Percentiles rank a stretch among this genome's conserved stretches.
phyloP scores from a whole-genome alignment of 2,888 invertebrate genomes.

The Tinea trinotella region DNA sequence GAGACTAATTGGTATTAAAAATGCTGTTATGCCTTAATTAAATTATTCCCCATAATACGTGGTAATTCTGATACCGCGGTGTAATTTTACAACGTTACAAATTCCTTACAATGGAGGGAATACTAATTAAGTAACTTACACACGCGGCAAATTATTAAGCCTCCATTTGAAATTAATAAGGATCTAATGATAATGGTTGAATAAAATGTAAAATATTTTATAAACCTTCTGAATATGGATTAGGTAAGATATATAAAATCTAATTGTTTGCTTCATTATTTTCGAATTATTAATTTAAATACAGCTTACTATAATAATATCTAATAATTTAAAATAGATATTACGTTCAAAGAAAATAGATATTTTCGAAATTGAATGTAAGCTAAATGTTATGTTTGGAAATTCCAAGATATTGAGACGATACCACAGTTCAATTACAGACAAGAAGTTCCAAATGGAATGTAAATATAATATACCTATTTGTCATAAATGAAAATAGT shows the following conservation, averaged over 20 bases:
- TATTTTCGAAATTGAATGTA: too few relatives aligned
- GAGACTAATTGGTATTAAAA: slow-evolving; percentile 69
- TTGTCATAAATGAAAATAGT: slow-evolving; percentile 53
- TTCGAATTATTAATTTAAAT: too few relatives aligned
- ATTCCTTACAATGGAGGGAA: slow-evolving; percentile 62
- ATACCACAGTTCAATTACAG: too few relatives aligned
- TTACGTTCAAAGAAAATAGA: too few relatives aligned
- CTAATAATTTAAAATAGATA: too few relatives aligned
- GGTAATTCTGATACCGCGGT: slow-evolving; percentile 50
- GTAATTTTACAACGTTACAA: slow-evolving; percentile 59
- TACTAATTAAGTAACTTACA: slow-evolving; percentile 42
- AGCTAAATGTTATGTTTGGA: too few relatives aligned
- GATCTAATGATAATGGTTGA: slow-evolving; percentile 1
- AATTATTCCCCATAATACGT: slow-evolving; percentile 61
- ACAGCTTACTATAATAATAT: too few relatives aligned
- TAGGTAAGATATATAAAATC: too few relatives aligned
- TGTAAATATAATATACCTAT: slow-evolving; percentile 27
- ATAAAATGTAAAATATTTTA: not conserved
- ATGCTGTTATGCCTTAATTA: slow-evolving; percentile 68
- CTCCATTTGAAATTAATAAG: slow-evolving; percentile 13
- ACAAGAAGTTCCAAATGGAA: too few relatives aligned
- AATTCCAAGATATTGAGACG: too few relatives aligned
- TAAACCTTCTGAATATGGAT: not conserved
- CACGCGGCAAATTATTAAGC: slow-evolving; percentile 4
- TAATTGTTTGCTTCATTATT: too few relatives aligned